Conservation (phyloP, 2,113 vertebrate genomes). For the Malaclemys terrapin region DNA sequence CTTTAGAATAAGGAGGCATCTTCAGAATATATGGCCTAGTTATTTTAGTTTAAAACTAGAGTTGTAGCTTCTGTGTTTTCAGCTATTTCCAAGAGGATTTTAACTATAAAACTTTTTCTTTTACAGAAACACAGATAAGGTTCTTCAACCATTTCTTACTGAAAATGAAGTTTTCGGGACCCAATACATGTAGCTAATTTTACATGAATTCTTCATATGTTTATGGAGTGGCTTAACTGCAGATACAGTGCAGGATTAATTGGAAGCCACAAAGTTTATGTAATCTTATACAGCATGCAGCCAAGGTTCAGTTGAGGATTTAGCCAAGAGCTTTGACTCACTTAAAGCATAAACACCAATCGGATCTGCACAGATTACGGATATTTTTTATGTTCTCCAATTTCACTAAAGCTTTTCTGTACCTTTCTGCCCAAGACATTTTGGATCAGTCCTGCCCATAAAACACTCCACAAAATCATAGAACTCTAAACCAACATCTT, state of each 20-base stretch:
- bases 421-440: conserved; percentile 36
- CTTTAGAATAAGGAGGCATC: neutral
- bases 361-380: neutral
- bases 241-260: conserved; percentile 16
- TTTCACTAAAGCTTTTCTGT: neutral
- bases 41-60: neutral
- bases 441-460: conserved; percentile 48
- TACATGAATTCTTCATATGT: neutral
- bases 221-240: neutral
- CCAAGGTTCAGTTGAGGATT: conserved; percentile 33
- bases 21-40: neutral
- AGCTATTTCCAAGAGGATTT: rapidly evolving
- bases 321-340: neutral
- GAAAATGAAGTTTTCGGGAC: neutral
- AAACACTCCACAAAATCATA: conserved; percentile 37
- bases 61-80: neutral
- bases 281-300: neutral
- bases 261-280: neutral
- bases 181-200: neutral
- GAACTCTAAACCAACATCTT: conserved; percentile 27
- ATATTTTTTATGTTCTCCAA: neutral
- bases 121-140: neutral
- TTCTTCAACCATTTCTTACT: neutral
- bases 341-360: conserved; percentile 16
- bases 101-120: neutral